Conservation (phyloP, 1,140 invertebrate genomes). For the Akabosia matsudoensis region DNA sequence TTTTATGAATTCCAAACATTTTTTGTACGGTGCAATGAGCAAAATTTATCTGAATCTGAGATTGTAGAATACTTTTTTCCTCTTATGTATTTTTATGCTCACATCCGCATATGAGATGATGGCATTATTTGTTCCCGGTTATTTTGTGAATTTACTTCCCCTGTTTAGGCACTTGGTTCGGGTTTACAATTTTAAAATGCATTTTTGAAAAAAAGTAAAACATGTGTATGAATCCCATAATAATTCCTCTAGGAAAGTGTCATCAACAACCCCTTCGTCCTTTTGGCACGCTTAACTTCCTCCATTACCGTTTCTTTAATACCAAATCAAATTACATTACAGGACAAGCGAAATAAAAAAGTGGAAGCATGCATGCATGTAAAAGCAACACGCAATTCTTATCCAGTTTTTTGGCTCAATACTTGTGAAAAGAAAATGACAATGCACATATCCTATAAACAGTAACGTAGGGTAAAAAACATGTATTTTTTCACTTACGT, state of each 20-base stretch:
- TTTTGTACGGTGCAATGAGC: neutral
- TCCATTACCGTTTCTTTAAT: neutral
- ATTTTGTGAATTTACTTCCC: neutral
- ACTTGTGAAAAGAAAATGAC: neutral
- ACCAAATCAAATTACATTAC: slow-evolving; percentile 18
- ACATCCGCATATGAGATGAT: neutral
- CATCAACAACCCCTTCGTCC: neutral
- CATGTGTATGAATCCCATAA: neutral
- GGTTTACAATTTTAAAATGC: slow-evolving; percentile 3
- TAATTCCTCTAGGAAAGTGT: neutral
- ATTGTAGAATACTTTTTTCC: neutral
- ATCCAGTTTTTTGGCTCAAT: neutral
- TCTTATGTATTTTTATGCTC: neutral
- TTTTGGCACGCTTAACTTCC: neutral
- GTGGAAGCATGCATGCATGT: too few species aligned
- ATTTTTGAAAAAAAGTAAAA: too few species aligned
- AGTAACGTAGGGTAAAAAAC: slow-evolving; percentile 9
- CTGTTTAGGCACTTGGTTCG: neutral
- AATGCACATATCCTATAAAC: neutral
- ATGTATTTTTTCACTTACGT: slow-evolving; percentile 18
- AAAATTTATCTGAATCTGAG: neutral
- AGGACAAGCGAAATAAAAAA: neutral
- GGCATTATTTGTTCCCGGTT: neutral
- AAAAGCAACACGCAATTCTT: neutral
- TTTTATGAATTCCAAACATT: too few species aligned